These are phyloP conservation scores for Phlogophora meticulosa DNA, from an alignment of 2,888 invertebrate species.

Conservation along the genomic window DNA sequence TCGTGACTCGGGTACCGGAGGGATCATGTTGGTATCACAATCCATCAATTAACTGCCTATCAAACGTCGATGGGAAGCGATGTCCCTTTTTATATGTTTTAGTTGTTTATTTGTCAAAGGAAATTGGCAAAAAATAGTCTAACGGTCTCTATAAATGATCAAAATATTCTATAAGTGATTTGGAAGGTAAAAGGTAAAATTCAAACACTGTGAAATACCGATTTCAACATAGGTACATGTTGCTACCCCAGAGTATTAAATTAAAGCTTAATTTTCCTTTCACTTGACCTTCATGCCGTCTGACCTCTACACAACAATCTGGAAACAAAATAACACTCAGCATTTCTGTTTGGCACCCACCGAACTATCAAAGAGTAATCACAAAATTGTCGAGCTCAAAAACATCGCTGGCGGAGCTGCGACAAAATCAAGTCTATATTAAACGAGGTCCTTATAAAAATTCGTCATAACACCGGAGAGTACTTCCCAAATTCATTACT, in stretches of 20 bases:
- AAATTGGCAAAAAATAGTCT: slow-evolving; percentile 11
- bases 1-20: slow-evolving; percentile 54
- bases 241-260: slow-evolving; percentile 8
- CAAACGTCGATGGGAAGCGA: slow-evolving; percentile 60
- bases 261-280: slow-evolving; percentile 16
- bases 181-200: not conserved
- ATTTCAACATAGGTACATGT: not conserved
- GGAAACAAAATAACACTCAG: slow-evolving; percentile 25
- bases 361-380: slow-evolving; percentile 60
- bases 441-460: slow-evolving; percentile 59
- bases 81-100: slow-evolving; percentile 60
- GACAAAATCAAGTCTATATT: slow-evolving; percentile 57
- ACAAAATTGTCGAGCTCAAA: slow-evolving; percentile 42
- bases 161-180: slow-evolving; percentile 3
- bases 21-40: slow-evolving; percentile 64
- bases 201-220: not conserved
- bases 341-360: slow-evolving; percentile 39
- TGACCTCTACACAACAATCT: slow-evolving; percentile 19
- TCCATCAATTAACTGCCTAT: slow-evolving; percentile 67
- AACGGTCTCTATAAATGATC: slow-evolving; percentile 1
- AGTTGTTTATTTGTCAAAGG: slow-evolving; percentile 40
- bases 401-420: slow-evolving; percentile 28
- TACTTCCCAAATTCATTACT: slow-evolving; percentile 67
- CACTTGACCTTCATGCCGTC: not conserved
- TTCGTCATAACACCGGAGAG: slow-evolving; percentile 53